Percentiles rank a stretch among this genome's conserved stretches.
phyloP scores from a whole-genome alignment of 37 sponge, comb jelly and placozoan genomes.

The Lycopodina hypogea region DNA sequence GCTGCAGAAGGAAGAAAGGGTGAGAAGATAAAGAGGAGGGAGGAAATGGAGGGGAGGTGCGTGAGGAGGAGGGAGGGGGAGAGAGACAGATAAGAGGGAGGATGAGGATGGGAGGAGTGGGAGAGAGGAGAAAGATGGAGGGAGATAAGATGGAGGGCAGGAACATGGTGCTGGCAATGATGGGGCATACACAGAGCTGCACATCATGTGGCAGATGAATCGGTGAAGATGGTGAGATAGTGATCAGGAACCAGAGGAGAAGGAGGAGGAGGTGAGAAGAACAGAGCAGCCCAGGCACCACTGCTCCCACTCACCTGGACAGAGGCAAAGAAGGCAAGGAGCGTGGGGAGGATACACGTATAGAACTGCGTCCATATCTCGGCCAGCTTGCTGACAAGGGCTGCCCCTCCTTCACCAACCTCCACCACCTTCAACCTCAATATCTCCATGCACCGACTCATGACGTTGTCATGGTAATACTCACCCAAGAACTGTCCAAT shows the following conservation, averaged over 20 bases:
- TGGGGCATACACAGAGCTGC: no score
- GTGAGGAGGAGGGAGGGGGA: neutral
- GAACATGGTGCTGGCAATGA: no score
- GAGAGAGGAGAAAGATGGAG: neutral
- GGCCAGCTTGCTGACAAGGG: slow-evolving; percentile 59
- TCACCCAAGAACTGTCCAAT: slow-evolving; percentile 69
- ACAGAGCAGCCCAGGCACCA: no score
- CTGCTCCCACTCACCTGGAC: slow-evolving; percentile 34
- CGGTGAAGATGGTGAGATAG: no score
- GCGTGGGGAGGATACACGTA: slow-evolving; percentile 72
- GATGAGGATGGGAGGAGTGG: no score
- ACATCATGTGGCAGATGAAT: no score
- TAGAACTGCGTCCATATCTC: slow-evolving; percentile 77
- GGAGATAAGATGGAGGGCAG: neutral
- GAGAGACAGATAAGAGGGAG: slow-evolving; percentile 2
- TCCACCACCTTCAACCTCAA: slow-evolving; percentile 50
- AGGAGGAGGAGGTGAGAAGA: neutral
- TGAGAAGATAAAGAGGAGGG: neutral
- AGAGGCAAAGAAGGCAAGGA: slow-evolving; percentile 74
- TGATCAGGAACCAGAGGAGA: neutral
- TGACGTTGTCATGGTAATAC: slow-evolving; percentile 61
- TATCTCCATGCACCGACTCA: slow-evolving; percentile 65
- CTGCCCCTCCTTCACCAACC: slow-evolving; percentile 29
- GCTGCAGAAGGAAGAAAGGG: neutral
- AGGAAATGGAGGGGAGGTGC: neutral